phyloP scores from a whole-genome alignment of 1,140 invertebrate species.

The Magallana gigas region DNA sequence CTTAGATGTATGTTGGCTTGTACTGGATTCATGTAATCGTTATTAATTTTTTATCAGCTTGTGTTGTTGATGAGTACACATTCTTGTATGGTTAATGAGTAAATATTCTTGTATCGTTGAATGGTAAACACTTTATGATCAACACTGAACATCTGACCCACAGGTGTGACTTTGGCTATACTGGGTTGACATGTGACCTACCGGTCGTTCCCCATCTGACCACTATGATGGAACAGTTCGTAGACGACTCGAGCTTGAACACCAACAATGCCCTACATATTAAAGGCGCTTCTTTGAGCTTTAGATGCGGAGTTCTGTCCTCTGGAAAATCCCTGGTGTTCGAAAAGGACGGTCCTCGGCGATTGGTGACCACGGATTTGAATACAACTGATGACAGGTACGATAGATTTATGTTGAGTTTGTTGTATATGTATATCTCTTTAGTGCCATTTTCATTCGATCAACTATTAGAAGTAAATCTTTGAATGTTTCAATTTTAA shows the following conservation, averaged over 20 bases:
- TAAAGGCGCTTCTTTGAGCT: constrained; percentile 73
- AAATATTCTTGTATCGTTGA: no score
- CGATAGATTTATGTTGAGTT: not conserved
- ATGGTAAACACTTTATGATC: no score
- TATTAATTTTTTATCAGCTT: no score
- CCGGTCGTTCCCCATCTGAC: constrained; percentile 71
- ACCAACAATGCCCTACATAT: constrained; percentile 60
- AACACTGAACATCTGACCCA: no score
- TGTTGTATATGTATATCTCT: no score
- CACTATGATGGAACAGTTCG: constrained; percentile 77
- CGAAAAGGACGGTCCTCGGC: constrained; percentile 73
- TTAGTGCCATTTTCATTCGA: no score
- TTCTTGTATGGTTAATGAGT: no score
- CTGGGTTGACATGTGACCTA: constrained; percentile 74
- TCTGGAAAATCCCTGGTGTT: constrained; percentile 80
- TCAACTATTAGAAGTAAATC: no score
- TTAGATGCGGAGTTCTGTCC: constrained; percentile 78
- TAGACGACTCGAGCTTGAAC: constrained; percentile 56
- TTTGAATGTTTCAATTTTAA: no score
- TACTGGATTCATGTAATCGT: no score
- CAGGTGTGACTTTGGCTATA: constrained; percentile 80
- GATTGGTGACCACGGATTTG: constrained; percentile 77
- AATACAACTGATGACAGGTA: constrained; percentile 78
- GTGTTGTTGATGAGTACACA: no score
- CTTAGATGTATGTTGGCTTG: no score